Conservation (phyloP, 2,888 invertebrate genomes). For the Drosophila longiperda region DNA sequence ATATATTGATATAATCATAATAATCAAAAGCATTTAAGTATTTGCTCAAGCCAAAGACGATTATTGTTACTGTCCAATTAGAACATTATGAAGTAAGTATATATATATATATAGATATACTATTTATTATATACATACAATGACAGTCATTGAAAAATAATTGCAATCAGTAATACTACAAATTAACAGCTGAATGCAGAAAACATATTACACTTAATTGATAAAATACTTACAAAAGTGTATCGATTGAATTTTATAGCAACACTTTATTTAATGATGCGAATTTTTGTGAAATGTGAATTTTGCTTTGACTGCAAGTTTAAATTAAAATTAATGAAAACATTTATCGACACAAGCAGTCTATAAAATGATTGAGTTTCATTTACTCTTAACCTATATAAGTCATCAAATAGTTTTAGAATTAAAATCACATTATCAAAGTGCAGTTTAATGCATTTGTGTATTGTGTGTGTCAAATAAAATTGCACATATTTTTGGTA, state of each 20-base stretch:
- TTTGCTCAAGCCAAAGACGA: not conserved
- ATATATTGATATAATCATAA: not conserved
- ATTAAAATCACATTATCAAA: conserved; percentile 17
- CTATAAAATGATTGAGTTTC: not conserved
- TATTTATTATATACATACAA: not conserved
- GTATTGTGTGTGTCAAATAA: conserved; percentile 26
- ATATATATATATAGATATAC: not conserved
- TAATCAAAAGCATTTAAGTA: not conserved
- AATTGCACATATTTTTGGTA: conserved; percentile 24
- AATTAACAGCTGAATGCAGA: conserved; percentile 1
- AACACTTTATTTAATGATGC: not conserved
- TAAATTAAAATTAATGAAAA: not conserved
- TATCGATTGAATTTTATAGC: not conserved
- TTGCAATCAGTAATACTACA: not conserved
- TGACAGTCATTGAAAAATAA: not conserved
- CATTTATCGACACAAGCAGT: not conserved
- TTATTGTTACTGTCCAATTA: not conserved
- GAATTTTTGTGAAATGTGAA: not conserved
- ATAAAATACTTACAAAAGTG: not conserved
- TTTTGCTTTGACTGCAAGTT: not conserved
- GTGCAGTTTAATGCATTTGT: conserved; percentile 7
- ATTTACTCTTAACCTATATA: not conserved
- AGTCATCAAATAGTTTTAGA: conserved; percentile 8
- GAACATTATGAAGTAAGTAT: not conserved
- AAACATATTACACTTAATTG: not conserved